Evolutionary conservation across 2,888 invertebrate species (phyloP), one percentile per base, ranked within the genome.

Genomic region (Lordiphosa fenestrarum): DNA sequence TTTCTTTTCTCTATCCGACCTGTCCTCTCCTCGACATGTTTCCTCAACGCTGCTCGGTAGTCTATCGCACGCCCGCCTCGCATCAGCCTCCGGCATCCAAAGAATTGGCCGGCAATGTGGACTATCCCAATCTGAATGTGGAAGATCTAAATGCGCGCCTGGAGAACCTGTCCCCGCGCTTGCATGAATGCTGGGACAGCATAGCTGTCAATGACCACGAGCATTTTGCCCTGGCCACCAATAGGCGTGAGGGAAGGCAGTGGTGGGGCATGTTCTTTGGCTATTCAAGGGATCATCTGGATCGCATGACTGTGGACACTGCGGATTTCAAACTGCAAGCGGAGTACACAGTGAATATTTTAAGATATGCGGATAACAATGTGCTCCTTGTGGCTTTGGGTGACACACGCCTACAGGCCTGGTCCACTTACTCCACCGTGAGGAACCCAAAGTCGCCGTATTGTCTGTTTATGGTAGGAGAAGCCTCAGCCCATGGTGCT

Each of bases 111-210:
- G 64, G 50, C 7, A 84, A 87, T 56, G 81, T 88, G 0, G 67
- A 86, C n/a, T 89, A 88, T 65, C 89, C 89, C 4, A 89, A 89
- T 75, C 73, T 89, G 9, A 89, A 89, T 72, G 88, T 88, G 4
- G 69, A 73, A 9, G 89, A 89, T 57, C 87, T 89, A 64, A 86
- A 87, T 10, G 85, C 84, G 12, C 86, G 86, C 13, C 72, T 85
- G 13, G 74, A 83, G 0, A 85, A 89, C 60, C 65, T 78, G 6
- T 76, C 80, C 4, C 71, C 85, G 19, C 85, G 86, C 10, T 72
- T 89, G 58, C 84, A 86, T 35, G 73, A 78, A 23, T 87, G 85
- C 47, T 89, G 87, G 77, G 90, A 89, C 66, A 82, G 83, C 41
- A 66, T 89, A 3, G 68, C 82, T 3, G 65, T 81, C 12, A 87